Percentiles rank a stretch among this genome's conserved stretches.
Conservation (phyloP, 2,888 invertebrate species). For the Apamea crenata region DNA sequence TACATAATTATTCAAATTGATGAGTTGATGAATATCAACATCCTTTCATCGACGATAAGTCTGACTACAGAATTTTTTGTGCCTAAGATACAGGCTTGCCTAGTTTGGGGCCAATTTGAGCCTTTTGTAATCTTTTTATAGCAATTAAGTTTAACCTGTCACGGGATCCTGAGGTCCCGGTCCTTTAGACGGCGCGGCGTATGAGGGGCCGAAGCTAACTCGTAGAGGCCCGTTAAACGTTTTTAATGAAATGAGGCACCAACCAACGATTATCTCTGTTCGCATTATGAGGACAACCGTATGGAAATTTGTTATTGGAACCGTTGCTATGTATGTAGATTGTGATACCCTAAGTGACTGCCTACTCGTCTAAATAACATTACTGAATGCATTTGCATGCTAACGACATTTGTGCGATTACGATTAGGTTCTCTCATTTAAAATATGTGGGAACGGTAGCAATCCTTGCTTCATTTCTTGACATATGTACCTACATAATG, state of each 20-base stretch:
- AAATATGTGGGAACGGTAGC: conserved; percentile 53
- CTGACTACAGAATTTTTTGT: background rate
- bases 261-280: background rate
- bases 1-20: background rate
- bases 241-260: background rate
- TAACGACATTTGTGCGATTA: conserved; percentile 46
- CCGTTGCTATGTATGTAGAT: background rate
- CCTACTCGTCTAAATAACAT: background rate
- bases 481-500: conserved; percentile 18
- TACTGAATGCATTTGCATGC: conserved; percentile 35
- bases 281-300: background rate
- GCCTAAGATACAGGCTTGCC: background rate
- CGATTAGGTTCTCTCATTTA: conserved; percentile 36
- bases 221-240: too few species aligned
- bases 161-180: background rate
- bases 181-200: background rate
- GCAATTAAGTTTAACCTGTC: background rate
- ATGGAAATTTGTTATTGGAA: background rate
- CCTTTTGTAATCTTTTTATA: background rate
- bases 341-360: background rate
- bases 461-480: conserved; percentile 41
- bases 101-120: background rate
- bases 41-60: background rate
- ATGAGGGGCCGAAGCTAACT: background rate
- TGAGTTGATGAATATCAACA: background rate